Base-by-base conservation (phyloP, 2,888 invertebrate species). In the Cheilosia soror region DNA sequence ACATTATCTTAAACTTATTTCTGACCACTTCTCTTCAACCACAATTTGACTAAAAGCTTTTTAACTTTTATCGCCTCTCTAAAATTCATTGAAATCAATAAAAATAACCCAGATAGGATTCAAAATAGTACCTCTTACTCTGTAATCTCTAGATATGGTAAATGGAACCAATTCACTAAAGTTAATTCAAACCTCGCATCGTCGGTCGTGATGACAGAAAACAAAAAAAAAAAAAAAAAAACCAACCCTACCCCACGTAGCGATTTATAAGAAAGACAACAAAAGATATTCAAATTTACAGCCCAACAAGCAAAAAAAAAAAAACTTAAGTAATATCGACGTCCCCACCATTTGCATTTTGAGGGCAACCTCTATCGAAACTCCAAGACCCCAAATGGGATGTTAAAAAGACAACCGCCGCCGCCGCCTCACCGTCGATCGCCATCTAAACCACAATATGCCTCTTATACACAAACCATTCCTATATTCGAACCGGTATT, bases 401-500 rank as follows among this genome's bases (percentile, higher is more conserved):
- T 69, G 80, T 85, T 80, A 73, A 87, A 69, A 71, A 51, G 37
- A 37, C 11, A 37, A 37, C 37, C 37, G 37, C 33, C 7, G 63
- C 75, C 62, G 71, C 69, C 75, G 62, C 63, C 51, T 13, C 47
- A 4, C 33, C 47, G 55, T 51, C 66, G 76, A 76, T 65, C 69
- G 65, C 72, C 60, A 66, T 82, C 49, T 65, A n/a, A 77, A 77
- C 65, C 72, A 62, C 68, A 79, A 57, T 62, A 65, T 51, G 29
- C 69, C 49, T 71, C 65, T 60, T 25, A 44, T 37, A 51, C 49
- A n/a, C 13, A 71, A 49, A 57, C 49, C 78, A 75, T 79, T 75
- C 62, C 49, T 65, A 65, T 65, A 76, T 68, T 83, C 72, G 83
- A 79, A 83, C 79, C 79, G 86, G 82, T 87, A 87, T 83, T 80